Percentiles rank a stretch among this genome's conserved stretches.
Conservation (phyloP, 2,797 vertebrate species). For the Sebastes aleutianus region DNA sequence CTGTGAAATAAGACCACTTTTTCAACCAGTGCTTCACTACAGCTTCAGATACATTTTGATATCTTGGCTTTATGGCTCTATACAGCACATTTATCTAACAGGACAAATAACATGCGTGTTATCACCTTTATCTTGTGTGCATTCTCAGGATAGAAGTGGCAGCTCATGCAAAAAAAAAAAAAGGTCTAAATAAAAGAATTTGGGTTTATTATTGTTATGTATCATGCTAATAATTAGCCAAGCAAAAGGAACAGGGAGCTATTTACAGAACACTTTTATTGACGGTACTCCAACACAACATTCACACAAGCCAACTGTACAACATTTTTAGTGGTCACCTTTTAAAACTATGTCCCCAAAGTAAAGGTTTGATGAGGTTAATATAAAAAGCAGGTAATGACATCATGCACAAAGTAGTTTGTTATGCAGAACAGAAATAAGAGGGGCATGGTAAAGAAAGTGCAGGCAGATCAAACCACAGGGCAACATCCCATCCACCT, state of each 20-base stretch:
- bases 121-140: neutral
- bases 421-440: conserved; percentile 35
- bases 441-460: conserved; percentile 1
- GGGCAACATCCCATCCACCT: neutral
- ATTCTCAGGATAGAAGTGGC: neutral
- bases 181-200: neutral
- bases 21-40: too few relatives aligned
- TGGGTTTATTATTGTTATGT: neutral
- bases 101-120: neutral
- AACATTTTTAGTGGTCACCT: conserved; percentile 59
- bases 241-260: neutral
- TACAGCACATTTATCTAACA: neutral
- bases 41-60: neutral
- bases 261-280: conserved; percentile 78
- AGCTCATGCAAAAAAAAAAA: conserved; percentile 4
- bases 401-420: conserved; percentile 53
- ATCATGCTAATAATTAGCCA: conserved; percentile 11
- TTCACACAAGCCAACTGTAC: conserved; percentile 65
- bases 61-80: neutral
- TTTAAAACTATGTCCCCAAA: conserved; percentile 53
- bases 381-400: conserved; percentile 33
- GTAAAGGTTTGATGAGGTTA: conserved; percentile 20
- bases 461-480: conserved; percentile 25
- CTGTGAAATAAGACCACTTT: neutral
- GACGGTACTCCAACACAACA: conserved; percentile 72